These are phyloP conservation scores for Nymphalis io DNA, from an alignment of 1,140 invertebrate species.

Conservation along the genomic window DNA sequence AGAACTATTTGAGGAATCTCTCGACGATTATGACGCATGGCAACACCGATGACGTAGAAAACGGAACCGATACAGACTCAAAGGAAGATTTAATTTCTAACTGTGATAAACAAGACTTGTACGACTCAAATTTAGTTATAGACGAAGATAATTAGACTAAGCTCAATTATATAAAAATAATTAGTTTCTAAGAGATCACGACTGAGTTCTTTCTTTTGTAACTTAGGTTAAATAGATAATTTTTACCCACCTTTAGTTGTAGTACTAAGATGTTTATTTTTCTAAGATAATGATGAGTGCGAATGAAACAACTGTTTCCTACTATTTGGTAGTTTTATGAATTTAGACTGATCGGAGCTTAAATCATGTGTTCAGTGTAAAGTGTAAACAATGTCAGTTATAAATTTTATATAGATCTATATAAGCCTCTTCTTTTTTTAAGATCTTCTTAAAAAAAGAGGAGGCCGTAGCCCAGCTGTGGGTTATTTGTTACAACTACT, in stretches of 20 bases:
- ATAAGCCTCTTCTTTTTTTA: no score
- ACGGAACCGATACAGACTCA: constrained; percentile 15
- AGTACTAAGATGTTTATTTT: constrained; percentile 19
- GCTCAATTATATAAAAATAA: not conserved
- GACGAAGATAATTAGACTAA: constrained; percentile 40
- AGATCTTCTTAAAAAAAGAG: no score
- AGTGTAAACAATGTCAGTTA: not conserved
- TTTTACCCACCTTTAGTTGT: constrained; percentile 18
- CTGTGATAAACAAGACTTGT: constrained; percentile 45
- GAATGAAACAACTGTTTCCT: constrained; percentile 6
- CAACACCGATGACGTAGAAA: constrained; percentile 30
- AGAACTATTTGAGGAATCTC: constrained; percentile 58
- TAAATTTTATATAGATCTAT: no score
- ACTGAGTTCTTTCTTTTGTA: not conserved
- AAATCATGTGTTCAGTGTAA: not conserved
- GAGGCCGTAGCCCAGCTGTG: no score
- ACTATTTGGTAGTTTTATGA: not conserved
- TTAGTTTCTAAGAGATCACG: not conserved
- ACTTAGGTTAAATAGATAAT: constrained; percentile 1
- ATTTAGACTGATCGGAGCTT: constrained; percentile 1
- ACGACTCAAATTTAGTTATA: constrained; percentile 50
- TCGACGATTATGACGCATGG: constrained; percentile 46
- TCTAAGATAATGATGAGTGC: constrained; percentile 5
- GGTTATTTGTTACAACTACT: no score
- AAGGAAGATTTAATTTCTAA: constrained; percentile 10